Percentiles rank a stretch among this genome's conserved stretches.
Evolutionary conservation across 2,113 vertebrate species (phyloP).

Genomic region (Triplophysa siluroides): DNA sequence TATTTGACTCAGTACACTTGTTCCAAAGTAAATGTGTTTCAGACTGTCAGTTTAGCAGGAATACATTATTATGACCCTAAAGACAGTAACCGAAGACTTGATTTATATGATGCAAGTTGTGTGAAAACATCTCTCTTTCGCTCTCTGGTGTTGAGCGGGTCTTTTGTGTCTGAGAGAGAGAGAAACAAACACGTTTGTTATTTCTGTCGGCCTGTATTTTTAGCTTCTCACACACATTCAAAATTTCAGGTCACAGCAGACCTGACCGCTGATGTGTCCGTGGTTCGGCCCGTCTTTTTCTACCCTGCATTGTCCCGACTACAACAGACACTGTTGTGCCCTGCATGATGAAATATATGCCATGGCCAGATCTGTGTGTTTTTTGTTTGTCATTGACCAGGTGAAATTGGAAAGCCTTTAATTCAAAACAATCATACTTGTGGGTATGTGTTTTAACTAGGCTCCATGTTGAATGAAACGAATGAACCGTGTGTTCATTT

Average conservation of each 20-base stretch:
- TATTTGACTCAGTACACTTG: neutral
- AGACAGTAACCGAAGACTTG: neutral
- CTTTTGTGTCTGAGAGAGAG: conserved; percentile 12
- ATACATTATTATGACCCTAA: too few relatives aligned
- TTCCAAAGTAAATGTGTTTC: neutral
- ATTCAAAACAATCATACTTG: too few relatives aligned
- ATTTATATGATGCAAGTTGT: conserved; percentile 15
- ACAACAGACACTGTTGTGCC: neutral
- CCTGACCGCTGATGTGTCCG: conserved; percentile 33
- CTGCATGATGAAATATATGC: neutral
- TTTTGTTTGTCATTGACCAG: too few relatives aligned
- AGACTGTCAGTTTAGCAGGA: too few relatives aligned
- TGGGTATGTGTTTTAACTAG: too few relatives aligned
- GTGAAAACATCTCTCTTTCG: neutral
- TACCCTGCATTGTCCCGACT: neutral
- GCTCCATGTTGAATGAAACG: too few relatives aligned
- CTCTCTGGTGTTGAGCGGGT: conserved; percentile 1
- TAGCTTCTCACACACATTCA: conserved; percentile 51
- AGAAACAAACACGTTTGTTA: conserved; percentile 37
- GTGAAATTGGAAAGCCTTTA: too few relatives aligned
- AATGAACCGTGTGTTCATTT: too few relatives aligned
- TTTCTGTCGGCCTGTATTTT: conserved; percentile 52
- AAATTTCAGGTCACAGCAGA: conserved; percentile 50
- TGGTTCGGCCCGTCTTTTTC: conserved; percentile 1
- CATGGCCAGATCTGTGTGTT: neutral